Evolutionary conservation across 2,113 vertebrate species (phyloP), one percentile per base, ranked within the genome.

Genomic region (Nibea coibor): DNA sequence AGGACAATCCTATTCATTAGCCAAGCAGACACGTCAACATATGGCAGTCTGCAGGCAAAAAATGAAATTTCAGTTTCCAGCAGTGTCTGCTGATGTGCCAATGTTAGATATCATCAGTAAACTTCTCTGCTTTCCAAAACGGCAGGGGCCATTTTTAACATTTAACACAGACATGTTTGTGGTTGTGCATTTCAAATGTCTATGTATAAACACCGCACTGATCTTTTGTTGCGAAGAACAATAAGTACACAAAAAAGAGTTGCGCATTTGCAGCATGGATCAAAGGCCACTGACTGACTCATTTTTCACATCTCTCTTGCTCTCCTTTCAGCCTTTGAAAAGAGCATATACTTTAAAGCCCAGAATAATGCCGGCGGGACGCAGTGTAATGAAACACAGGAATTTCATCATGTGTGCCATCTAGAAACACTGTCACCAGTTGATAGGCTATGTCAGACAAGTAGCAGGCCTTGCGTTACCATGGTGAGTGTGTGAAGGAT

Each of bases 1-100:
- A 28, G 50, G 80, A 81, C 81, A 85, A 48, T 83, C 62, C 53
- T 58, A 10, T 80, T 87, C 71, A 84, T 88, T 86, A 83, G 54
- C 72, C 58, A 72, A 71, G 69, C 75, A 19, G 84, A 79, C 16
- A 28, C 47, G 3, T 24, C 65, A 81, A 56, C 88, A 82, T 80
- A 70, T 67, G 81, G 68, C 47, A 31, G 58, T 70, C 50, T 63
- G 47, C 50, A 24, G 35, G 73, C 58, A 63, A 75, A 73, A 73
- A 63, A 75, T 73, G 14, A 1, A 0, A 47, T 62, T 74, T 71
- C 48, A 47, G 5, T 79, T 80, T 79, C 79, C 64, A 56, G 50
- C 45, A 42, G 56, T 53, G 75, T 66, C 72, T 82, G 51, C 72
- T 81, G 51, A 78, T 62, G 72, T 68, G 68, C 58, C 73, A 63